A percentile compares a stretch with the other conserved stretches of the same genome.
phyloP scores from a whole-genome alignment of 2,797 vertebrate species.

The Heliangelus exortis region DNA sequence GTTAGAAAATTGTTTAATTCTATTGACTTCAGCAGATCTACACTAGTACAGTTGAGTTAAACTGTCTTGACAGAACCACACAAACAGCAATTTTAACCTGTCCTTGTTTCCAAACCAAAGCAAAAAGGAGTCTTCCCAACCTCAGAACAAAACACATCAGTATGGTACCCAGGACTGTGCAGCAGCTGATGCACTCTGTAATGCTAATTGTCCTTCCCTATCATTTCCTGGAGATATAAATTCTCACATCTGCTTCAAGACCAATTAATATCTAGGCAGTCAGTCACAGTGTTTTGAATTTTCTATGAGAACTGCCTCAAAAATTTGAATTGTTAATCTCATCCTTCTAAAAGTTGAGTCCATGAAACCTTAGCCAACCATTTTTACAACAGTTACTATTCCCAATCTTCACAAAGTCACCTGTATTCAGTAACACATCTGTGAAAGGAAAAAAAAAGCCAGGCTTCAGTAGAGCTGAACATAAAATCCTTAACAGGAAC shows the following conservation, averaged over 20 bases:
- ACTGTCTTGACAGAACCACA: neutral
- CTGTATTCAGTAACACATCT: neutral
- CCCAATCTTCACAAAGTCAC: neutral
- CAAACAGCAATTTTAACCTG: neutral
- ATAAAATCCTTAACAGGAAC: neutral
- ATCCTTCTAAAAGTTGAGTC: neutral
- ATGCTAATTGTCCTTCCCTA: neutral
- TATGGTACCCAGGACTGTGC: fast-evolving
- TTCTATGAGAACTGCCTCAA: neutral
- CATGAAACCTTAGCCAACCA: neutral
- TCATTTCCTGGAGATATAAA: neutral
- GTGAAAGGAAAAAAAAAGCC: neutral
- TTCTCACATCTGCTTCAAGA: neutral
- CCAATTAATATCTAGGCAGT: neutral
- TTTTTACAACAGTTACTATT: neutral
- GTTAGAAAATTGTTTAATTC: neutral
- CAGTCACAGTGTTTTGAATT: neutral
- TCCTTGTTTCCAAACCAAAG: neutral
- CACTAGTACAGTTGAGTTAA: neutral
- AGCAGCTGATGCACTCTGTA: neutral
- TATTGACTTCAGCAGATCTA: neutral
- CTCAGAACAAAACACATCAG: neutral
- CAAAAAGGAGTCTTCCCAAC: neutral
- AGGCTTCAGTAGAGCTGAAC: neutral
- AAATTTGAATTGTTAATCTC: neutral